A percentile compares a stretch with the other conserved stretches of the same genome.
Conservation (phyloP, 2,888 invertebrate genomes). For the Conchocele bisecta region DNA sequence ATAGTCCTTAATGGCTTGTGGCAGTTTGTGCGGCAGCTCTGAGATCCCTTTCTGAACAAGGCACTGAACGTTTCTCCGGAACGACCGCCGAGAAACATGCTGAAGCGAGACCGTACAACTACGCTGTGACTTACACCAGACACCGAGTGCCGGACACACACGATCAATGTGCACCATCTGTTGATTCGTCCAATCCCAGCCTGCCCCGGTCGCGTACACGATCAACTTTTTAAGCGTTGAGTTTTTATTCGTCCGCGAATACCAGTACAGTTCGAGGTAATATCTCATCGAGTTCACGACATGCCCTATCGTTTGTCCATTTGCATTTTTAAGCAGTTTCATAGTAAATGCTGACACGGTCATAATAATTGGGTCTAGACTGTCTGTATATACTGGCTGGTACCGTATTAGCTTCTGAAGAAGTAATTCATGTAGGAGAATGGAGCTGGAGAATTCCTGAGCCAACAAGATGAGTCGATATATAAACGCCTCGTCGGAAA, state of each 20-base stretch:
- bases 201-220: constrained; percentile 67
- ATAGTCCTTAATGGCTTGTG: constrained; percentile 64
- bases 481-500: constrained; percentile 67
- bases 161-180: constrained; percentile 61
- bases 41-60: constrained; percentile 53
- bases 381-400: constrained; percentile 71
- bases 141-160: constrained; percentile 59
- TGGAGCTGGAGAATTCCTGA: constrained; percentile 61
- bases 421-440: constrained; percentile 66
- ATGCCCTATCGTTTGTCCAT: constrained; percentile 49
- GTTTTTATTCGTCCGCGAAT: constrained; percentile 56
- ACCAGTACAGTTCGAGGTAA: constrained; percentile 73
- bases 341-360: constrained; percentile 67
- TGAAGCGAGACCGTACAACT: constrained; percentile 57
- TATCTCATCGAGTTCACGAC: constrained; percentile 68
- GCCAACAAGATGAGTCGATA: constrained; percentile 63
- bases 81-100: constrained; percentile 61
- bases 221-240: constrained; percentile 62
- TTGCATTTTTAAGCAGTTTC: constrained; percentile 64
- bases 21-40: constrained; percentile 56
- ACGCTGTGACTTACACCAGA: constrained; percentile 62
- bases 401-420: constrained; percentile 71
- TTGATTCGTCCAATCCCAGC: constrained; percentile 67
- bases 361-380: constrained; percentile 67
- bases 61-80: constrained; percentile 51